Evolutionary conservation across 2,797 vertebrate genomes (phyloP), one percentile per base, ranked within the genome.

Genomic region (Apogon hyalosoma): DNA sequence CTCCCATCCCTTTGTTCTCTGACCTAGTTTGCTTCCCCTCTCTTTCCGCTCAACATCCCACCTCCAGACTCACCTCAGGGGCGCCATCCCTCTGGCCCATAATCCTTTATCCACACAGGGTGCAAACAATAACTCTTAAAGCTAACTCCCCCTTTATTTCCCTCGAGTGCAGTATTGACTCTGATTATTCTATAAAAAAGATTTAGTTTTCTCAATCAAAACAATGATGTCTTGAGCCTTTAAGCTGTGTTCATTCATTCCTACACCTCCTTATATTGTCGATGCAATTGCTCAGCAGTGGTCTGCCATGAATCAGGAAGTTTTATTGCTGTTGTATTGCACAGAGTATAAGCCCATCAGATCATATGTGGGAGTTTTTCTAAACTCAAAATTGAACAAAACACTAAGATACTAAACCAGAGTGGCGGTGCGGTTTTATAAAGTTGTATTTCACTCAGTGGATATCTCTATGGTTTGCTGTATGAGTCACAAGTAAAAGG

Each of bases 131-230:
- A 78, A 68, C 81, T 78, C 67, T 51, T 54, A 9, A 45, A 84
- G 78, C 69, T 86, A 81, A 87, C 88, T 87, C 49, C 84, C 51
- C 59, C 55, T 67, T 89, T 90, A 91, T 93, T 92, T 93, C 89
- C 90, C 87, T 7, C 0, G 73, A 82, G 90, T 63, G 55, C 51
- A 1, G 33, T 63, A 16, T 24, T 7, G 46, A 70, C 69, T 47
- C 39, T 31, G 70, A 77, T 69, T 80, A 31, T 81, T 86, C 69
- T 84, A 83, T 81, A 71, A 86, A 76, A 75, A 67, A 72, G 52
- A 69, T 75, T 85, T 81, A 16, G 21, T 84, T 85, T 69, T 58
- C 55, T 74, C 63, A 74, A 59, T 79, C 49, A 56, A 54, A 77
- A 76, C 75, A 63, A 75, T 64, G n/a, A 77, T 52, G 55, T 68